Base-by-base conservation (phyloP, 2,888 invertebrate species). In the Dicroscelio sp. region DNA sequence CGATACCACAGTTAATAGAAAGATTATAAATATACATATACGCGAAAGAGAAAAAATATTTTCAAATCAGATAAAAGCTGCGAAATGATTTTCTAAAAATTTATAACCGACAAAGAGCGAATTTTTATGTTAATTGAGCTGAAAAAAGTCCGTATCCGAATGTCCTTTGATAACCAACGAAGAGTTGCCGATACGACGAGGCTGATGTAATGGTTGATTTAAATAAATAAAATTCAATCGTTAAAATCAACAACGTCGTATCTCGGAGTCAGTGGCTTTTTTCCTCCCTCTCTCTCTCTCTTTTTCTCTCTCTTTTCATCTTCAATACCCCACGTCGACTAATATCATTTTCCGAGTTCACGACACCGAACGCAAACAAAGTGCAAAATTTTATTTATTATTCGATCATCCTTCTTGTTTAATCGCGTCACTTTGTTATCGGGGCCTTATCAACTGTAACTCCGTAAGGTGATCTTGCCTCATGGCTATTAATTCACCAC, bases 301-400 rank as follows among this genome's bases (percentile, higher is more conserved):
- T n/a, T n/a, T n/a, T n/a, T n/a, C n/a, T n/a, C n/a, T n/a, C n/a
- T n/a, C n/a, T n/a, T n/a, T n/a, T n/a, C n/a, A n/a, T n/a, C n/a
- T n/a, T n/a, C n/a, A 75, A 67, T 90, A 90, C 90, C 90, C 90
- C 90, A 90, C 90, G 73, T 86, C 90, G 86, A 90, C 86, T 86
- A 73, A 90, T 90, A n/a, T n/a, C 76, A 75, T 86, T 90, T 86
- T 78, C 78, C 90, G 76, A 90, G 90, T 90, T 90, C 86, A 86
- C 23, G 83, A 86, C 86, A 86, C 65, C 35, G 38, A 52, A 63
- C 83, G 71, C 78, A 90, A 86, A 63, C 86, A 83, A 76, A 69
- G 30, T 65, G n/a, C 58, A 78, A 25, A 76, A n/a, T n/a, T n/a
- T n/a, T n/a, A n/a, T 86, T 78, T 86, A 71, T 84, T 55, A 73